These are phyloP conservation scores for Dendrolimus punctatus DNA, from an alignment of 1,140 invertebrate genomes.

Conservation along the genomic window DNA sequence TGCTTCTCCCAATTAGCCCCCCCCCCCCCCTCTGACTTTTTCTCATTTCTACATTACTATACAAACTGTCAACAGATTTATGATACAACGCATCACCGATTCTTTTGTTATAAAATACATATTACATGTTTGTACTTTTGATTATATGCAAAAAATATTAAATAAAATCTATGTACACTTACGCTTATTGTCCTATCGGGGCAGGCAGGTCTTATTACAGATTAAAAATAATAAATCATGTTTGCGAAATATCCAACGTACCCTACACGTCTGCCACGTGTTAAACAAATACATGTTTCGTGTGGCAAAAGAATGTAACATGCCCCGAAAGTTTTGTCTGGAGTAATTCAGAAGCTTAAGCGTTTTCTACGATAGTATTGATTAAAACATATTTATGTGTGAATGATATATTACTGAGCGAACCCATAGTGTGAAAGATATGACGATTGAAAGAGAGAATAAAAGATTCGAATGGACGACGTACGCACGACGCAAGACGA, in stretches of 20 bases:
- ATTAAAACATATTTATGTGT: neutral
- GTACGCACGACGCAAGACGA: too few species aligned
- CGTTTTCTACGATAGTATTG: neutral
- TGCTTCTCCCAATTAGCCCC: too few species aligned
- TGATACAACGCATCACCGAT: too few species aligned
- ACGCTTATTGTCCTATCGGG: neutral
- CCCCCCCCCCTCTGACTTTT: too few species aligned
- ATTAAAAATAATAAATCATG: constrained; percentile 28
- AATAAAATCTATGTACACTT: neutral
- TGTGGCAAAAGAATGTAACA: constrained; percentile 18
- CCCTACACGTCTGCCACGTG: constrained; percentile 10
- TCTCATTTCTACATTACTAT: too few species aligned
- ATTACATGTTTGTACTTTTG: too few species aligned
- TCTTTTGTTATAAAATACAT: too few species aligned
- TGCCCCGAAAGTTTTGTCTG: constrained; percentile 3
- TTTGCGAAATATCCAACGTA: constrained; percentile 4
- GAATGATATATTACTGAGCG: neutral
- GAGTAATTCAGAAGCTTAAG: constrained; percentile 7
- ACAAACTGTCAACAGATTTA: too few species aligned
- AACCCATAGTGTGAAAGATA: too few species aligned
- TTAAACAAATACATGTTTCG: constrained; percentile 36
- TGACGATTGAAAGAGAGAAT: too few species aligned
- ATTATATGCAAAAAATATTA: too few species aligned
- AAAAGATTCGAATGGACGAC: too few species aligned
- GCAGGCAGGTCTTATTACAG: constrained; percentile 14